These are phyloP conservation scores for Ctenodactylus gundi DNA, from an alignment of 2,113 vertebrate species.

Conservation along the genomic window DNA sequence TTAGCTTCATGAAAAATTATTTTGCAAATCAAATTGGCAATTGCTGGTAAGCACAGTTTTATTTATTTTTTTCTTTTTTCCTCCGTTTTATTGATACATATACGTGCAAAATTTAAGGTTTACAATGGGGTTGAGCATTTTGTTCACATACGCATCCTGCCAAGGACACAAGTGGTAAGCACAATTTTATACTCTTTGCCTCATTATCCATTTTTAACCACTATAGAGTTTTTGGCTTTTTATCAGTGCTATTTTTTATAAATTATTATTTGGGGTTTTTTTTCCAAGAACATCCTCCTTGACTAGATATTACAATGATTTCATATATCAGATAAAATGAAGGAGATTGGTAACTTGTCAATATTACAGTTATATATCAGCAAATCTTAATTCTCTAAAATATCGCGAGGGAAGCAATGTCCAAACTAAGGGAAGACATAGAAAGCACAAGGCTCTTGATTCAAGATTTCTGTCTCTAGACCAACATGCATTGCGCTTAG, in stretches of 20 bases:
- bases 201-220: slow-evolving; percentile 54
- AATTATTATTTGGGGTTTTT: neutral
- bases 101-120: no score
- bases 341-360: slow-evolving; percentile 53
- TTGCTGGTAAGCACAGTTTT: slow-evolving; percentile 8
- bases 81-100: no score
- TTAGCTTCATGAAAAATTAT: slow-evolving; percentile 56
- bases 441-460: slow-evolving; percentile 70
- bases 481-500: slow-evolving; percentile 54
- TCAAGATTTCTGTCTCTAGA: slow-evolving; percentile 69
- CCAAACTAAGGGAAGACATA: slow-evolving; percentile 71
- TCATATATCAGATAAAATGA: slow-evolving; percentile 3
- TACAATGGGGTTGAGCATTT: no score
- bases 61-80: no score
- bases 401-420: slow-evolving; percentile 69
- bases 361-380: no score
- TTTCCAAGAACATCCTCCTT: slow-evolving; percentile 33
- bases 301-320: slow-evolving; percentile 61
- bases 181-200: neutral
- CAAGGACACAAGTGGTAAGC: no score
- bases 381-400: slow-evolving; percentile 17
- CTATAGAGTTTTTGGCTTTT: slow-evolving; percentile 6
- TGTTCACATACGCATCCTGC: no score
- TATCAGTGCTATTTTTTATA: slow-evolving; percentile 50
- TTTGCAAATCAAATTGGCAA: slow-evolving; percentile 34